phyloP scores from a whole-genome alignment of 2,797 vertebrate species.

The Heteromormyrus szaboi region DNA sequence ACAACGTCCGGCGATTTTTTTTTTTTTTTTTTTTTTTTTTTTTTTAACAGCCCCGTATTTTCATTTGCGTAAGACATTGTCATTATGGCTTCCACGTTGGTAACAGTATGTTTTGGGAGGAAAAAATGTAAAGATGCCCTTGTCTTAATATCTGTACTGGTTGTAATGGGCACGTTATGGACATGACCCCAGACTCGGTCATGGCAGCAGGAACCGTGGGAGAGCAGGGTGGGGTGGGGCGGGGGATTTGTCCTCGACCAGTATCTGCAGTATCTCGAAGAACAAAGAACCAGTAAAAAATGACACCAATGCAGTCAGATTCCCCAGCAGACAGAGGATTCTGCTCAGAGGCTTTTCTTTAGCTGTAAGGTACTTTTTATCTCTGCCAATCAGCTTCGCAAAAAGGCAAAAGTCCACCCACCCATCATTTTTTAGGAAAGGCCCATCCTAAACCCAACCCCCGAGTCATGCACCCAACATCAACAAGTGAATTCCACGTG shows the following conservation, averaged over 20 bases:
- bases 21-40: no score
- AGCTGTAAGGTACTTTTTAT: not conserved
- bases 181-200: not conserved
- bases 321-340: not conserved
- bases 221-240: not conserved
- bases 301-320: not conserved
- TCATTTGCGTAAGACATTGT: not conserved
- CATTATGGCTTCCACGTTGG: not conserved
- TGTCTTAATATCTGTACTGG: not conserved
- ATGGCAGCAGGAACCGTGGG: not conserved
- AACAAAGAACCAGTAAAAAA: not conserved
- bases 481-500: not conserved
- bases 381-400: not conserved
- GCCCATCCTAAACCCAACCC: not conserved
- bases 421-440: not conserved
- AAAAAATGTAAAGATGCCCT: not conserved
- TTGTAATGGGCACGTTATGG: not conserved
- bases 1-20: not conserved
- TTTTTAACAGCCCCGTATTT: not conserved
- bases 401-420: not conserved
- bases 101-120: not conserved
- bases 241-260: not conserved
- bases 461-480: not conserved
- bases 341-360: not conserved
- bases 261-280: not conserved